Percentiles rank a stretch among this genome's conserved stretches.
phyloP scores from a whole-genome alignment of 2,797 vertebrate genomes.

The Trachurus trachurus region DNA sequence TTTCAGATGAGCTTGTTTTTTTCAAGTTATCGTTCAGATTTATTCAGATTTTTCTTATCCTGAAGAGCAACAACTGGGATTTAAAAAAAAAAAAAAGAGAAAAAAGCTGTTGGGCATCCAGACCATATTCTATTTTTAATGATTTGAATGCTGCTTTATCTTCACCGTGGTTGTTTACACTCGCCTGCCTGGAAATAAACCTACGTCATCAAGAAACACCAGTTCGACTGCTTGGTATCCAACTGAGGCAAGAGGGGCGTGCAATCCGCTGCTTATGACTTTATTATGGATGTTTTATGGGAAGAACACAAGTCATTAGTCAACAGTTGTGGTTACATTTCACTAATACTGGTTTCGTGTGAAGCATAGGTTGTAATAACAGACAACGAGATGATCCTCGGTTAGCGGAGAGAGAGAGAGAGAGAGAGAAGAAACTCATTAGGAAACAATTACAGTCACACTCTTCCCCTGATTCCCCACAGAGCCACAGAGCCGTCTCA shows the following conservation, averaged over 20 bases:
- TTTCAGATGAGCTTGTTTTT: not conserved
- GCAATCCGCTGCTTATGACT: slow-evolving; percentile 37
- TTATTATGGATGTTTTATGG: slow-evolving; percentile 50
- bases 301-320: slow-evolving; percentile 56
- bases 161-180: slow-evolving; percentile 8
- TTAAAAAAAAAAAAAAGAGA: not conserved
- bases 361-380: slow-evolving; percentile 52
- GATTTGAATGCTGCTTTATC: slow-evolving; percentile 27
- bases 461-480: slow-evolving; percentile 57
- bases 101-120: not conserved
- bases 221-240: slow-evolving; percentile 1
- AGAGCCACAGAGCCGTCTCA: slow-evolving; percentile 63
- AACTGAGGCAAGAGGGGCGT: slow-evolving; percentile 11
- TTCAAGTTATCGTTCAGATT: slow-evolving; percentile 6
- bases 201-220: slow-evolving; percentile 19
- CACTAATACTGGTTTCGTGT: slow-evolving; percentile 58
- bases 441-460: slow-evolving; percentile 74
- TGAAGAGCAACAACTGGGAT: not conserved
- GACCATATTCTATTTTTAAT: slow-evolving; percentile 1
- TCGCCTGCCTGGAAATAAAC: slow-evolving; percentile 17
- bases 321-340: slow-evolving; percentile 60
- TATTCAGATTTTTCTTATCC: slow-evolving; percentile 13
- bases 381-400: slow-evolving; percentile 62
- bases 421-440: slow-evolving; percentile 67
- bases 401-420: slow-evolving; percentile 58